Conservation (phyloP, 2,888 invertebrate genomes). For the Baccha elongata region DNA sequence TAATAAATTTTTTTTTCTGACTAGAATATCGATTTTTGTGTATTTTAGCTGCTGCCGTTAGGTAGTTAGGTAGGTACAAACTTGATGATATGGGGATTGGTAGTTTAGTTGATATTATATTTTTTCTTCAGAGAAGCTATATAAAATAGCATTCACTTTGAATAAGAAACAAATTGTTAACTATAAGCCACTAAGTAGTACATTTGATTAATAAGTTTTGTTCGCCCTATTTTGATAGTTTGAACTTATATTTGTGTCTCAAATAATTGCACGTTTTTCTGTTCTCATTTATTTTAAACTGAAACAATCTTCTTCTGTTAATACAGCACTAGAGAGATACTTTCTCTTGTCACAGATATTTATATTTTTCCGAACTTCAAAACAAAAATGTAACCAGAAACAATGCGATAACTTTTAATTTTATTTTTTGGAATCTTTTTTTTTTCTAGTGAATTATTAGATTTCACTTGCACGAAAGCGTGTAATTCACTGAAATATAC, state of each 20-base stretch:
- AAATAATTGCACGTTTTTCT: conserved; percentile 51
- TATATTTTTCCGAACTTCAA: conserved; percentile 32
- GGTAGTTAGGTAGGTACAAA: background rate
- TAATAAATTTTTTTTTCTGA: conserved; percentile 55
- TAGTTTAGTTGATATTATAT: conserved; percentile 37
- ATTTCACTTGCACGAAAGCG: conserved; percentile 69
- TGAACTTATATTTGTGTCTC: conserved; percentile 37
- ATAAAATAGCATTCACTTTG: conserved; percentile 58
- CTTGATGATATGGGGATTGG: conserved; percentile 35
- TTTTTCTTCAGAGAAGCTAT: conserved; percentile 51
- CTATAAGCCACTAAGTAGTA: conserved; percentile 80
- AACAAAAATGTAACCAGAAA: conserved; percentile 39
- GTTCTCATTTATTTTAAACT: conserved; percentile 35
- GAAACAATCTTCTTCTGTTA: conserved; percentile 16
- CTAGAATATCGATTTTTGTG: conserved; percentile 75
- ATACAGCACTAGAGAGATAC: conserved; percentile 37
- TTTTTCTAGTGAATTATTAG: conserved; percentile 5
- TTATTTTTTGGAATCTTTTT: background rate
- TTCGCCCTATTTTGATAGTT: conserved; percentile 77
- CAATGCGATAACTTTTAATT: conserved; percentile 26
- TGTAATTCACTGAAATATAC: conserved; percentile 69
- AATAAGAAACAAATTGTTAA: conserved; percentile 76
- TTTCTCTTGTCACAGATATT: conserved; percentile 60
- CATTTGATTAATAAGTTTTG: conserved; percentile 78
- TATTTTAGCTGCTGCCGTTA: conserved; percentile 33